Conservation (phyloP, 2,113 vertebrate genomes). For the Galeopterus variegatus region DNA sequence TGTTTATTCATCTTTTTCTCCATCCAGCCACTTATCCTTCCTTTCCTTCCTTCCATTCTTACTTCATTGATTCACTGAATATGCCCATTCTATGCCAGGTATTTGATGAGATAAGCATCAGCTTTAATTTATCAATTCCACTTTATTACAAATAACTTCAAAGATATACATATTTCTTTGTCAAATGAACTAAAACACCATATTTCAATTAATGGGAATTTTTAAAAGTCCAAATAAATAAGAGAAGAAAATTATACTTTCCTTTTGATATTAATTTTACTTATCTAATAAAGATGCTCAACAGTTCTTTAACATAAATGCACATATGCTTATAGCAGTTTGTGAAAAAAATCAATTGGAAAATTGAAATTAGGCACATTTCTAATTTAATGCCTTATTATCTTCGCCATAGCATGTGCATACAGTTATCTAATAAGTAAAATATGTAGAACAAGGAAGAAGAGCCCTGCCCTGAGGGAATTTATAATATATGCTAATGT, state of each 20-base stretch:
- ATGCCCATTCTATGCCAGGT: neutral
- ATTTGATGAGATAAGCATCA: neutral
- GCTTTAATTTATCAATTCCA: neutral
- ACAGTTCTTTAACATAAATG: slow-evolving; percentile 73
- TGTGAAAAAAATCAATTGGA: slow-evolving; percentile 81
- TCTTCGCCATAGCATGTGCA: slow-evolving; percentile 77
- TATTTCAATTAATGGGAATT: neutral
- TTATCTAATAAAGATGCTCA: slow-evolving; percentile 56
- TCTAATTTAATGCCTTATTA: slow-evolving; percentile 85
- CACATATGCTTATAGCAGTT: slow-evolving; percentile 73
- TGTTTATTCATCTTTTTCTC: neutral
- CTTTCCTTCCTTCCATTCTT: neutral
- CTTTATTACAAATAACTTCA: slow-evolving; percentile 1
- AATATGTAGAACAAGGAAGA: slow-evolving; percentile 82
- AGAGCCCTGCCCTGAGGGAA: slow-evolving; percentile 74
- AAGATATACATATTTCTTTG: neutral
- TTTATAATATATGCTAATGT: slow-evolving; percentile 85
- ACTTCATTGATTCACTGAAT: neutral
- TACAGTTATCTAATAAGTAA: slow-evolving; percentile 83
- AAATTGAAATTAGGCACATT: slow-evolving; percentile 81
- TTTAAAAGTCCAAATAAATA: slow-evolving; percentile 39
- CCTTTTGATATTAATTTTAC: slow-evolving; percentile 55
- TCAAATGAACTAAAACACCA: neutral
- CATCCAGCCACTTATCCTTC: too few relatives aligned
- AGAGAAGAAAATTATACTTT: slow-evolving; percentile 28